Evolutionary conservation across 2,113 vertebrate species (phyloP), one percentile per base, ranked within the genome.

Genomic region (Menura novaehollandiae): DNA sequence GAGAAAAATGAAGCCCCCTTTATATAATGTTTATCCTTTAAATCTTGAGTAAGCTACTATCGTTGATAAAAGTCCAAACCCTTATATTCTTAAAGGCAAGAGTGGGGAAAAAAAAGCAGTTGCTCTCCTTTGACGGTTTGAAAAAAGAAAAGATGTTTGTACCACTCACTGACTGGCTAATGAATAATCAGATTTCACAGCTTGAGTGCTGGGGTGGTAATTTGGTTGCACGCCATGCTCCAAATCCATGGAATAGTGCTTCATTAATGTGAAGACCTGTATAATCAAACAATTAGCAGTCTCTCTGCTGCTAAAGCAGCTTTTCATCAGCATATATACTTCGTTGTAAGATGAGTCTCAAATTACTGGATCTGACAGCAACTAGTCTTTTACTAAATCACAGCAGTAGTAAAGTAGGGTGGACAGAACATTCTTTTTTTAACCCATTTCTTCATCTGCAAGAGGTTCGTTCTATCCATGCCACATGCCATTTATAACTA

Each of bases 101-200:
- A 75, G 39, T 30, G 43, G 13, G 21, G 71, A 11, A 73, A 55
- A 81, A 96, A 97, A 97, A 97, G 81, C 98, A 98, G 97, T 98
- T 59, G 59, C 96, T 98, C 95, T 98, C 97, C 97, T 98, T 97
- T 98, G 98, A 98, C 95, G 96, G 96, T 96, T 97, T 97, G 97
- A 97, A 96, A 97, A 97, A 97, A 97, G 95, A 97, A 97, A 97
- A 97, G 97, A 98, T 99, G 98, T 99, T 99, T 98, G 98, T 98
- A 99, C 98, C 98, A 98, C 99, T 99, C 98, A 99, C 98, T 98
- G 99, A 99, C 98, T 98, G 98, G 97, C 98, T 99, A 99, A 99
- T 99, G 99, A 99, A 99, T 99, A 99, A 99, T 99, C 99, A 99
- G 98, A 99, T 99, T 99, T 99, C 99, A 99, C 99, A 99, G 99